Conservation (phyloP, 2,797 vertebrate species). For the Mormyrops attenuatus region DNA sequence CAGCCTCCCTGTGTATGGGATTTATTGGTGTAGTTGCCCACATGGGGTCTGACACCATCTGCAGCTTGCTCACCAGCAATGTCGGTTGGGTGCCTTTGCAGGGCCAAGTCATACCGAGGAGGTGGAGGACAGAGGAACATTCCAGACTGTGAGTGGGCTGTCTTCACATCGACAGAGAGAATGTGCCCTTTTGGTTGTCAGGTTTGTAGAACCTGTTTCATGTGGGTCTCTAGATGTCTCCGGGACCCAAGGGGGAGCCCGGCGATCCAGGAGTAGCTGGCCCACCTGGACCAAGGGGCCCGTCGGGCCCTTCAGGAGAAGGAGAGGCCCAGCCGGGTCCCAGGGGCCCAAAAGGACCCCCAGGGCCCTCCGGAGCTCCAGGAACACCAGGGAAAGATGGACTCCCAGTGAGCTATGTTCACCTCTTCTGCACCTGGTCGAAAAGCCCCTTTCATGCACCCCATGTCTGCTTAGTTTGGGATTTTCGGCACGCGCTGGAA, state of each 20-base stretch:
- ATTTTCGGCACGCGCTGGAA: neutral
- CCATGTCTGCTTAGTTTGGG: neutral
- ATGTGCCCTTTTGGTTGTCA: neutral
- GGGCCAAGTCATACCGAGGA: neutral
- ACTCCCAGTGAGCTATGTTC: slow-evolving; percentile 49
- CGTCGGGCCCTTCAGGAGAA: slow-evolving; percentile 30
- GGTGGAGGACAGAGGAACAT: slow-evolving; percentile 20
- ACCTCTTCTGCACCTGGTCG: neutral
- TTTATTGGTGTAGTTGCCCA: neutral
- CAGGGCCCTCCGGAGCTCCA: slow-evolving; percentile 44
- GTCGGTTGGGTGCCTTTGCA: slow-evolving; percentile 11
- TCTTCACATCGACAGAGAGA: neutral
- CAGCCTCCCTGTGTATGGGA: neutral
- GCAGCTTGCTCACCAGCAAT: neutral
- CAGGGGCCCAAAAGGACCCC: slow-evolving; percentile 47
- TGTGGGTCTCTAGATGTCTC: slow-evolving; percentile 39
- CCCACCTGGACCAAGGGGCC: slow-evolving; percentile 47
- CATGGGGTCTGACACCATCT: neutral
- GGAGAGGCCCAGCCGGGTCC: slow-evolving; percentile 52
- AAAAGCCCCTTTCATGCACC: neutral
- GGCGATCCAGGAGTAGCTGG: slow-evolving; percentile 53
- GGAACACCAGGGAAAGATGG: slow-evolving; percentile 58
- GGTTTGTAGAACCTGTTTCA: neutral
- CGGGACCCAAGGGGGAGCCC: slow-evolving; percentile 55
- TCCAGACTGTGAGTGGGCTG: slow-evolving; percentile 46